Evolutionary conservation across 2,797 vertebrate genomes (phyloP), one percentile per base, ranked within the genome.

Genomic region (Etheostoma nigrum): DNA sequence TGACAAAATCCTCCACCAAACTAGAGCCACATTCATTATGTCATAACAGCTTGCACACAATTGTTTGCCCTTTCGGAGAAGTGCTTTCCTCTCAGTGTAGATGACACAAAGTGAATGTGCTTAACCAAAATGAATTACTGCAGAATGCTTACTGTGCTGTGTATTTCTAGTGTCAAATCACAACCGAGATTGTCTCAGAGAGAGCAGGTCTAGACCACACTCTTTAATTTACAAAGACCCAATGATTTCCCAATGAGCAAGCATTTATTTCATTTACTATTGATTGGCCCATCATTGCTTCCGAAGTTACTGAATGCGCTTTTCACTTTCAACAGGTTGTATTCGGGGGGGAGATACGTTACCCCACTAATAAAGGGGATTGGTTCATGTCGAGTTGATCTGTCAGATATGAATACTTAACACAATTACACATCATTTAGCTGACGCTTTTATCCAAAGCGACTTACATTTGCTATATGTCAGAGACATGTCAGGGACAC

Each of bases 101-200:
- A 64, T 78, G 70, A 87, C 55, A 36, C 44, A 83, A 82, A 67
- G 65, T 58, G 53, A 76, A 36, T 25, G 44, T 66, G 62, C 62
- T 40, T 60, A 82, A 82, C 70, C 60, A 80, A 72, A 83, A 83
- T 66, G 25, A 86, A 79, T 89, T 27, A 83, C 85, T 82, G 75
- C 65, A 27, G 57, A 71, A 65, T 57, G 61, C 70, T 42, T 45
- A 33, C 42, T 36, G 61, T 51, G 40, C 1, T 66, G 45, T 48
- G 57, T 59, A 40, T 40, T 40, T 11, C 4, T 12, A 40, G 36
- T 40, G 36, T 40, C 36, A 40, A 40, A 11, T 40, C 36, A 3
- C 36, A 40, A 12, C 36, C 12, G 36, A 11, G 36, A 40, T 40
- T 40, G 11, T 40, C 10, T 4, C 8, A 40, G 36, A 40, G 36